Conservation (phyloP, 1,140 invertebrate species). For the Delia radicum region DNA sequence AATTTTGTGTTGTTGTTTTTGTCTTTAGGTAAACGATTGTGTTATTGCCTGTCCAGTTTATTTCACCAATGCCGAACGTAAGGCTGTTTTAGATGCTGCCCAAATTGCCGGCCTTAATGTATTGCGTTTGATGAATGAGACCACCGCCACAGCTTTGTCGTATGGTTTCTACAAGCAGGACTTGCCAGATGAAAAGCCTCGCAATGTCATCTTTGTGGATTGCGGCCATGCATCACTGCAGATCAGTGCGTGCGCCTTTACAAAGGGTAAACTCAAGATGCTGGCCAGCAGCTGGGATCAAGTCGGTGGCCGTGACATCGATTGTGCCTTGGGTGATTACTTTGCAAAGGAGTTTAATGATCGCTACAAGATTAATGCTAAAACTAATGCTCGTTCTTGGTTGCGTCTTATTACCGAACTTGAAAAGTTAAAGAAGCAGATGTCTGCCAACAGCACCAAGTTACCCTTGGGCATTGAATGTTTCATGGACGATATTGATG, state of each 20-base stretch:
- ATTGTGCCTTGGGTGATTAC: slow-evolving; percentile 80
- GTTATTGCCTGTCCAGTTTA: slow-evolving; percentile 95
- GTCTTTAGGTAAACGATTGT: slow-evolving; percentile 80
- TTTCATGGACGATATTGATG: slow-evolving; percentile 98
- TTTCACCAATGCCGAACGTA: slow-evolving; percentile 91
- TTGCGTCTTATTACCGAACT: slow-evolving; percentile 87
- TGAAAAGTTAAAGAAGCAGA: slow-evolving; percentile 98
- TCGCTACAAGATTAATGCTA: slow-evolving; percentile 85
- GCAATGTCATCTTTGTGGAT: slow-evolving; percentile 91
- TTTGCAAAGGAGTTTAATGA: slow-evolving; percentile 87
- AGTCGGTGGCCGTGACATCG: slow-evolving; percentile 92
- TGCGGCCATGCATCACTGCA: slow-evolving; percentile 84
- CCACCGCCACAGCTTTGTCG: slow-evolving; percentile 89
- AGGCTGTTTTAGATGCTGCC: slow-evolving; percentile 87
- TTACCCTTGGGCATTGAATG: slow-evolving; percentile 97
- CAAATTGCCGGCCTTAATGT: slow-evolving; percentile 87
- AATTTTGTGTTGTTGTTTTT: no score
- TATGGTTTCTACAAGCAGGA: slow-evolving; percentile 99
- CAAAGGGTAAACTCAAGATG: slow-evolving; percentile 93
- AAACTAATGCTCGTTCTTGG: slow-evolving; percentile 80
- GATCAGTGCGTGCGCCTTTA: slow-evolving; percentile 85
- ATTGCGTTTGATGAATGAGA: slow-evolving; percentile 93
- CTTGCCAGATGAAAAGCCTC: slow-evolving; percentile 85
- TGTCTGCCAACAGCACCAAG: slow-evolving; percentile 95
- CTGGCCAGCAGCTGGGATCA: slow-evolving; percentile 80